These are phyloP conservation scores for Zeuzera pyrina DNA, from an alignment of 2,888 invertebrate genomes.

Conservation along the genomic window DNA sequence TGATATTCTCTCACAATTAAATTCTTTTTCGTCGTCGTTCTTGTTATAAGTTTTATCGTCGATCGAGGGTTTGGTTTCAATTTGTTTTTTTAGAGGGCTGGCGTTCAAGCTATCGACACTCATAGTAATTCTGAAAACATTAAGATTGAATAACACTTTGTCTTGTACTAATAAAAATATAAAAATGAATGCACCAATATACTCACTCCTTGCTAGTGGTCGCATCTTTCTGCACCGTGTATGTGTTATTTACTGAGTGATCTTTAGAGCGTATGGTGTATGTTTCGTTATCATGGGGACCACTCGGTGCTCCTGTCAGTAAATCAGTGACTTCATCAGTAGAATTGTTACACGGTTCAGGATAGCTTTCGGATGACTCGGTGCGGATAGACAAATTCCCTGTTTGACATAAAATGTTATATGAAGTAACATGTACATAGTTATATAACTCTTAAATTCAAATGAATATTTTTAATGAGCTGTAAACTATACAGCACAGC, in stretches of 20 bases:
- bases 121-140: constrained; percentile 52
- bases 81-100: constrained; percentile 37
- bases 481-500: no score
- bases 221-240: constrained; percentile 39
- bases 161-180: not conserved
- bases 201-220: constrained; percentile 51
- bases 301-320: constrained; percentile 32
- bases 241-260: constrained; percentile 31
- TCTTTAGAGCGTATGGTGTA: constrained; percentile 35
- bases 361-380: constrained; percentile 60
- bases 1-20: constrained; percentile 49
- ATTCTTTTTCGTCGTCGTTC: constrained; percentile 43
- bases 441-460: no score
- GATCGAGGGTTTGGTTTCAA: constrained; percentile 28
- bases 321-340: constrained; percentile 52
- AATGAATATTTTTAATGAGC: no score
- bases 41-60: constrained; percentile 51
- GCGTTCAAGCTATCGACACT: constrained; percentile 65
- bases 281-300: constrained; percentile 26
- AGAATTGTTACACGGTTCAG: constrained; percentile 60
- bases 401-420: no score
- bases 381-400: constrained; percentile 52
- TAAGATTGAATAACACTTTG: not conserved
- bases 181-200: not conserved
- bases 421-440: no score